Evolutionary conservation across 2,888 invertebrate genomes (phyloP).

Genomic region (Empis stercorea): DNA sequence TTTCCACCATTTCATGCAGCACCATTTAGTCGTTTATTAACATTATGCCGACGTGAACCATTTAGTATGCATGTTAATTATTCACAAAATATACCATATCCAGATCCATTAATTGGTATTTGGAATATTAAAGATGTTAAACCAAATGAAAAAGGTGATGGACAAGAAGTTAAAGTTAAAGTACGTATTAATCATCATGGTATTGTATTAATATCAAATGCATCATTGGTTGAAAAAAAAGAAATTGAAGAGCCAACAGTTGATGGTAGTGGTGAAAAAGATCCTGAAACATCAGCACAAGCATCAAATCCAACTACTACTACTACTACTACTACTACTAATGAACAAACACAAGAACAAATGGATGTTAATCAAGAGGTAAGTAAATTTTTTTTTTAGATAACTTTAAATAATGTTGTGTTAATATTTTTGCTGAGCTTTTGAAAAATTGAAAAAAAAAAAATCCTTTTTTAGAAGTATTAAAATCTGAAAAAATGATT

Average conservation of each 20-base stretch:
- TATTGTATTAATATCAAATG: slow-evolving; percentile 75
- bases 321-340: slow-evolving; percentile 30
- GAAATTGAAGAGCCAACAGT: slow-evolving; percentile 34
- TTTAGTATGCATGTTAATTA: slow-evolving; percentile 82
- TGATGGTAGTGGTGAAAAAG: slow-evolving; percentile 12
- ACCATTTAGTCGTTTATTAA: slow-evolving; percentile 89
- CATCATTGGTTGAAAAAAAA: slow-evolving; percentile 68
- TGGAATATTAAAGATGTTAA: slow-evolving; percentile 73
- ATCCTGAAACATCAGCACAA: slow-evolving; percentile 15
- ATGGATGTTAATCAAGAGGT: slow-evolving; percentile 42
- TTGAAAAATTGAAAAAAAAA: too few species aligned
- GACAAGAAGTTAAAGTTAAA: slow-evolving; percentile 93
- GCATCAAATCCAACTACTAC: slow-evolving; percentile 28
- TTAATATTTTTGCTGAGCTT: too few species aligned
- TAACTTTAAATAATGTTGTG: too few species aligned
- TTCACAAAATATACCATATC: slow-evolving; percentile 58
- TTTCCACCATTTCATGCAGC: slow-evolving; percentile 81
- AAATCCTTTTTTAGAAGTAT: too few species aligned
- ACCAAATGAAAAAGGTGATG: slow-evolving; percentile 76
- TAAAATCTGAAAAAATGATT: too few species aligned
- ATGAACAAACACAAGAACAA: slow-evolving; percentile 35
- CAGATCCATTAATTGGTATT: slow-evolving; percentile 66
- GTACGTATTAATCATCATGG: slow-evolving; percentile 90
- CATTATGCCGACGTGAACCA: slow-evolving; percentile 80
- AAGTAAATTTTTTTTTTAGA: too few species aligned